These are phyloP conservation scores for Bubo scandiacus DNA, from an alignment of 2,113 vertebrate genomes.

Conservation along the genomic window DNA sequence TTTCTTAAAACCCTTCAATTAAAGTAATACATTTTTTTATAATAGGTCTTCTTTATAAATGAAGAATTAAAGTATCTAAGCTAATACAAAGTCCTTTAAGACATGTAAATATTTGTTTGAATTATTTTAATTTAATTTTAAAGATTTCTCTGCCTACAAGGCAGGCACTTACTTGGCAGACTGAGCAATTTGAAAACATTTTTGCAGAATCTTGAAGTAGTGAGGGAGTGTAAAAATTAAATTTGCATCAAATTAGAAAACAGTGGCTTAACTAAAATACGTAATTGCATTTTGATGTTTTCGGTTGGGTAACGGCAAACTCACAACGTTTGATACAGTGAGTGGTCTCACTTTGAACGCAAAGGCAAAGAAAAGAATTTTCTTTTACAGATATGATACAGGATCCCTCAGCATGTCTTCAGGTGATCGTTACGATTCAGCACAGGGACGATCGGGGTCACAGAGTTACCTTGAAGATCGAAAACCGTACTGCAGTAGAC, in stretches of 20 bases:
- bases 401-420: conserved; percentile 71
- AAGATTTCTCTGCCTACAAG: neutral
- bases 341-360: neutral
- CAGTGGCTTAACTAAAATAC: neutral
- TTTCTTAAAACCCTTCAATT: neutral
- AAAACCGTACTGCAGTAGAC: conserved; percentile 85
- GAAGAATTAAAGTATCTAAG: neutral
- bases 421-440: conserved; percentile 84
- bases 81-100: neutral
- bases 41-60: neutral
- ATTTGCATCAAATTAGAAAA: neutral
- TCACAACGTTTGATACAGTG: neutral
- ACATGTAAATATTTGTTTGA: neutral
- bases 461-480: conserved; percentile 85
- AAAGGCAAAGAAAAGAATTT: neutral
- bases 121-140: neutral
- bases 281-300: neutral
- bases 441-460: conserved; percentile 73
- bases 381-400: conserved; percentile 79
- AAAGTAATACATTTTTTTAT: neutral
- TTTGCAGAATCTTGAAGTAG: neutral
- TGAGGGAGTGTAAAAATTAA: neutral
- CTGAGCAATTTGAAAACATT: neutral
- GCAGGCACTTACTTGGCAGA: neutral
- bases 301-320: neutral